phyloP scores from a whole-genome alignment of 2,113 vertebrate species.

The Panurus biarmicus region DNA sequence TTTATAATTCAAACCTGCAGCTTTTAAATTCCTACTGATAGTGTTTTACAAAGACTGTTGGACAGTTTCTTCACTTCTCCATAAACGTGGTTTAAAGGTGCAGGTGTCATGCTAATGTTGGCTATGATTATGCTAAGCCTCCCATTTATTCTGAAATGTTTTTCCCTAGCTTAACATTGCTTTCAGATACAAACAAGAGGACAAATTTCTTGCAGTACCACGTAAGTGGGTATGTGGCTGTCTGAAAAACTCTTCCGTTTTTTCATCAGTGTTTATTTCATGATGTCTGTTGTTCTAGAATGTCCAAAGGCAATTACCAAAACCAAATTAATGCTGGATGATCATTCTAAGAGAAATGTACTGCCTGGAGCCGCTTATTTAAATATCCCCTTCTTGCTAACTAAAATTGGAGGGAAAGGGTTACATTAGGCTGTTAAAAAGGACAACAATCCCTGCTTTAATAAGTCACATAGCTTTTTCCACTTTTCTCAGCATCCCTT shows the following conservation, averaged over 20 bases:
- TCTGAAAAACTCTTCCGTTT: neutral
- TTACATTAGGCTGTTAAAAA: neutral
- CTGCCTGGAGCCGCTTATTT: neutral
- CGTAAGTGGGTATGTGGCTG: neutral
- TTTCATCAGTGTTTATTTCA: neutral
- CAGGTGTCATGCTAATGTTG: neutral
- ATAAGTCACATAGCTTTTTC: neutral
- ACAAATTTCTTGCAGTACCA: neutral
- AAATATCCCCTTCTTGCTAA: neutral
- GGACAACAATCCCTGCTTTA: neutral
- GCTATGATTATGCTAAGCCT: neutral
- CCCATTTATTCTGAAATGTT: neutral
- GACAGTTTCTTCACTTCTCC: neutral
- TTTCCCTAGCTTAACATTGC: neutral
- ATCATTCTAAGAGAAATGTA: neutral
- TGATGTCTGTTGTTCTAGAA: neutral
- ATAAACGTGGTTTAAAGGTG: neutral
- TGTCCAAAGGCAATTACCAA: neutral
- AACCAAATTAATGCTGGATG: neutral
- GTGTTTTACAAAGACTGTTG: neutral
- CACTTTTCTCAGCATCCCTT: neutral
- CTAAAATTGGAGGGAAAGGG: neutral
- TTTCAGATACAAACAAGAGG: neutral
- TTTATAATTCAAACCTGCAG: neutral
- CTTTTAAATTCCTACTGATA: neutral